Percentiles rank a stretch among this genome's conserved stretches.
These are phyloP conservation scores for Lepidotrigona ventralis DNA, from an alignment of 1,140 invertebrate species.

Conservation along the genomic window DNA sequence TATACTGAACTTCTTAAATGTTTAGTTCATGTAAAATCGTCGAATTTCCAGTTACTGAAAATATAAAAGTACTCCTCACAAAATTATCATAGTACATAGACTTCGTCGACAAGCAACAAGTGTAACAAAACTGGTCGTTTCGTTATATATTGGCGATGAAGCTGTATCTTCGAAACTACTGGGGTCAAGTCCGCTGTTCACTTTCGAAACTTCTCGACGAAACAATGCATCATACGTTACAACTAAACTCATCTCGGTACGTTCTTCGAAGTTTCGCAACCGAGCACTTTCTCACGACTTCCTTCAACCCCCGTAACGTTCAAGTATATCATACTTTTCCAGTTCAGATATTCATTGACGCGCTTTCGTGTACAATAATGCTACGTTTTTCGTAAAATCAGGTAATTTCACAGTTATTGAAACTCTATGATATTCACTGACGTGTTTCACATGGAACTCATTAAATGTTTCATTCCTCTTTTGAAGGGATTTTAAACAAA, in stretches of 20 bases:
- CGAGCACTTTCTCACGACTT: slow-evolving; percentile 27
- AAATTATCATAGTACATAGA: neutral
- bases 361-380: neutral
- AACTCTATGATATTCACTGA: neutral
- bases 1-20: neutral
- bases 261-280: slow-evolving; percentile 13
- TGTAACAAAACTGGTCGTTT: neutral
- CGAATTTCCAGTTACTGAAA: neutral
- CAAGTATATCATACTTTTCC: slow-evolving; percentile 3
- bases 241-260: neutral
- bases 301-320: slow-evolving; percentile 9
- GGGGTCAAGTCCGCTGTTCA: neutral
- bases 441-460: neutral
- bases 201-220: slow-evolving; percentile 10
- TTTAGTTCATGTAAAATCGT: neutral
- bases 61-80: neutral
- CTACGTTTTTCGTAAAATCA: neutral
- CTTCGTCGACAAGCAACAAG: neutral
- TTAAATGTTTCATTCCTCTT: neutral
- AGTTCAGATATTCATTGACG: neutral
- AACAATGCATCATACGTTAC: slow-evolving; percentile 25
- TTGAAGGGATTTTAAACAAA: neutral
- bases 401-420: neutral
- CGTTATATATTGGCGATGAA: neutral
- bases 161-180: neutral